These are phyloP conservation scores for Lasioglossum villosulum DNA, from an alignment of 2,888 invertebrate genomes.

Conservation along the genomic window DNA sequence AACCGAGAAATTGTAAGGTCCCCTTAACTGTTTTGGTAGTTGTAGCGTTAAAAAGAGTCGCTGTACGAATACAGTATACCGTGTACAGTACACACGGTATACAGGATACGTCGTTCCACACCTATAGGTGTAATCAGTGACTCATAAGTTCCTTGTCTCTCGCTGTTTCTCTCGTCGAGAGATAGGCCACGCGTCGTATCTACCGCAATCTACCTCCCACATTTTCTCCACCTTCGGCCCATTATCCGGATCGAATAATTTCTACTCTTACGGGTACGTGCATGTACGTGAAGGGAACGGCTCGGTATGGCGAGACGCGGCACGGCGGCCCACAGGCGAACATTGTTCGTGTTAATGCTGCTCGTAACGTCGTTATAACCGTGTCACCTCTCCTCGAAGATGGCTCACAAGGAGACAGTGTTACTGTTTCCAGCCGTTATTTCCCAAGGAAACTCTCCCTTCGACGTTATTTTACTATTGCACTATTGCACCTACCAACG, in stretches of 20 bases:
- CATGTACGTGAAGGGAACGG: too few relatives aligned
- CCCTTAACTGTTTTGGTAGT: too few relatives aligned
- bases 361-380: slow-evolving; percentile 32
- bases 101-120: too few relatives aligned
- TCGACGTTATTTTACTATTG: slow-evolving; percentile 7
- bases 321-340: slow-evolving; percentile 42
- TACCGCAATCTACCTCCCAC: slow-evolving; percentile 52
- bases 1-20: too few relatives aligned
- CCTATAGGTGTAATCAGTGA: slow-evolving; percentile 22
- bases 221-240: slow-evolving; percentile 43
- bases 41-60: too few relatives aligned
- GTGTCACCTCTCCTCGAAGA: slow-evolving; percentile 4
- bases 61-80: too few relatives aligned
- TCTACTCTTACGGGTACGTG: slow-evolving; percentile 49
- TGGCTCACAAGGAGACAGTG: slow-evolving; percentile 19
- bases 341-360: slow-evolving; percentile 55
- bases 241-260: slow-evolving; percentile 64
- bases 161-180: slow-evolving; percentile 17
- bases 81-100: too few relatives aligned
- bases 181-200: slow-evolving; percentile 15
- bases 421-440: slow-evolving; percentile 1
- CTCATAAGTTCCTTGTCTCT: slow-evolving; percentile 31
- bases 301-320: background rate
- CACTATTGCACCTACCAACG: background rate
- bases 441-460: background rate